Evolutionary conservation across 2,113 vertebrate genomes (phyloP), one percentile per base, ranked within the genome.

Genomic region (Elephas maximus): DNA sequence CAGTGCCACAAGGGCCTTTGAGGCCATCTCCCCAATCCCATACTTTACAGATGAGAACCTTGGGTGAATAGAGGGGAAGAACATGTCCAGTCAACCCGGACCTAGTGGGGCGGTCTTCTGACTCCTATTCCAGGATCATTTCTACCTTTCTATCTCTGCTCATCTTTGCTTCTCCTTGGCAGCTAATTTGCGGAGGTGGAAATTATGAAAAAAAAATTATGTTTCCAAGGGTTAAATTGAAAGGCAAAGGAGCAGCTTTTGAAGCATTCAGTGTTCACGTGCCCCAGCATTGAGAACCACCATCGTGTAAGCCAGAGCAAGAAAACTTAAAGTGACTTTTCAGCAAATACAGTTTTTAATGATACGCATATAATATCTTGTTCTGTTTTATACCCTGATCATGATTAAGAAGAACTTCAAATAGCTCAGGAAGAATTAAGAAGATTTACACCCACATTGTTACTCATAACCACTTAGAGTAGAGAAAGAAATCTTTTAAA

Each of bases 371-470:
- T 93, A 96, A 96, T 95, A 88, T 96, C 90, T 97, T 90, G 79
- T 93, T 97, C 88, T 97, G 93, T 88, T 95, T 95, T 96, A 81
- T 85, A 93, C 90, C 88, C 51, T 96, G 88, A 94, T 97, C 62
- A 71, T 97, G 95, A 97, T 97, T 95, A 97, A 97, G 96, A 94
- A 92, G 96, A 94, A 92, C 95, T 97, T 97, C 90, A 94, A 88
- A 95, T 94, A 97, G 93, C 94, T 97, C 93, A 96, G 92, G 88
- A 97, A 97, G 91, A 97, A 97, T 97, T 98, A 97, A 97, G 78
- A 97, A 96, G 87, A 97, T 95, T 97, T 97, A 94, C 77, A 90
- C 90, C 92, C 95, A 97, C 96, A 88, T 97, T 97, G 95, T 97
- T 97, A 97, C 96, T 91, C 96, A 97, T 93, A 95, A 95, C 95